Evolutionary conservation across 2,888 invertebrate species (phyloP), one percentile per base, ranked within the genome.

Genomic region (Ptilodon capucinus): DNA sequence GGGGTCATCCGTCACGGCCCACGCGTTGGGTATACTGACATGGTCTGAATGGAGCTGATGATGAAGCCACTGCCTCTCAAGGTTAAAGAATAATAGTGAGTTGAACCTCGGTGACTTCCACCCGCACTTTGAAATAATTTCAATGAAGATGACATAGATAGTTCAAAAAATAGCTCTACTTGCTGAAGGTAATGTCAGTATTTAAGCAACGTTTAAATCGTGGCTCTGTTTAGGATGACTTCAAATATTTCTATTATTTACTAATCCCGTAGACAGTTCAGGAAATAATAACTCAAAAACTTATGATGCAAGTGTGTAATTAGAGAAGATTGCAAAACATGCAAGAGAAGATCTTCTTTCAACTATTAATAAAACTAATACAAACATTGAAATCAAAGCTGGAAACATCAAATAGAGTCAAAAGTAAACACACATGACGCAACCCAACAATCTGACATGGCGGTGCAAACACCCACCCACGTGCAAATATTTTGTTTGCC

Each of bases 381-480:
- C 9, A 2, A 14, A 7, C 8, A 32, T 32, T 32, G 8, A 32
- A 32, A 32, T 32, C 32, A 14, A 14, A 14, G n/a, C 32, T 32
- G 11, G 17, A 25, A 35, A 35, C 17, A 17, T 16, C 35, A 14
- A 35, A 34, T 44, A 19, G 4, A 38, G 54, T 53, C 49, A 42
- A 50, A 57, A 62, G 59, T 49, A 61, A 36, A 28, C 47, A 46
- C 16, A 48, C 28, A 48, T 61, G 62, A 61, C 61, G 58, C 54
- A 58, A 60, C 36, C 44, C 50, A 59, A 63, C 59, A 58, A 60
- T 69, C 59, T 43, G 45, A 55, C 35, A 48, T 23, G 16, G 17
- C 18, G 7, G 44, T 45, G 44, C 53, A 54, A 51, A 55, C 51
- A 46, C 54, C 46, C 60, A 40, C 65, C 63, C 50, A 65, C 63